Conservation (phyloP, 2,888 invertebrate genomes). For the Melanostoma scalare region DNA sequence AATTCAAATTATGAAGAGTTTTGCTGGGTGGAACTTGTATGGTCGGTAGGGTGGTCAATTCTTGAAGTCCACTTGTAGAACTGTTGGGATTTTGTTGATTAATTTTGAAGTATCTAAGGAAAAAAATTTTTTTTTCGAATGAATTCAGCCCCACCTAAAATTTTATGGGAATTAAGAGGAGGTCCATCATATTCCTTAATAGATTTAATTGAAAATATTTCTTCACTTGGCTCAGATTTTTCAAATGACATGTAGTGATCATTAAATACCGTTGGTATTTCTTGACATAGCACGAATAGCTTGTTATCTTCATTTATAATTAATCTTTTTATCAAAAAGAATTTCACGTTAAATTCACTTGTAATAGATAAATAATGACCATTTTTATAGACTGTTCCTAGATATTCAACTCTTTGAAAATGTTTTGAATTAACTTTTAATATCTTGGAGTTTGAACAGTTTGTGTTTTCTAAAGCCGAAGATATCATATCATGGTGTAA, state of each 20-base stretch:
- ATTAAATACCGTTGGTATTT: constrained; percentile 11
- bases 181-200: not conserved
- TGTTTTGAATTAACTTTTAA: constrained; percentile 3
- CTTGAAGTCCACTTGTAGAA: not conserved
- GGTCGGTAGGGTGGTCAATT: too few relatives aligned
- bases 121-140: constrained; percentile 3
- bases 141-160: not conserved
- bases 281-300: not conserved
- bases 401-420: constrained; percentile 3
- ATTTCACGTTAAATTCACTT: not conserved
- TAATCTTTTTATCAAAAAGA: not conserved
- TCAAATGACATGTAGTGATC: constrained; percentile 19
- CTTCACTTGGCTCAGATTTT: not conserved
- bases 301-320: not conserved
- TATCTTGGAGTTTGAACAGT: not conserved
- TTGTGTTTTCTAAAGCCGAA: not conserved
- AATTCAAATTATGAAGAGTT: too few relatives aligned
- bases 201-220: not conserved
- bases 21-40: too few relatives aligned
- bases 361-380: constrained; percentile 1
- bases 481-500: constrained; percentile 1
- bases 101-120: constrained; percentile 3
- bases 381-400: constrained; percentile 12
- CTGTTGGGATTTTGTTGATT: not conserved
- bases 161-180: constrained; percentile 3